Evolutionary conservation across 2,888 invertebrate genomes (phyloP), one percentile per base, ranked within the genome.

Genomic region (Chrysotoxum bicinctum): DNA sequence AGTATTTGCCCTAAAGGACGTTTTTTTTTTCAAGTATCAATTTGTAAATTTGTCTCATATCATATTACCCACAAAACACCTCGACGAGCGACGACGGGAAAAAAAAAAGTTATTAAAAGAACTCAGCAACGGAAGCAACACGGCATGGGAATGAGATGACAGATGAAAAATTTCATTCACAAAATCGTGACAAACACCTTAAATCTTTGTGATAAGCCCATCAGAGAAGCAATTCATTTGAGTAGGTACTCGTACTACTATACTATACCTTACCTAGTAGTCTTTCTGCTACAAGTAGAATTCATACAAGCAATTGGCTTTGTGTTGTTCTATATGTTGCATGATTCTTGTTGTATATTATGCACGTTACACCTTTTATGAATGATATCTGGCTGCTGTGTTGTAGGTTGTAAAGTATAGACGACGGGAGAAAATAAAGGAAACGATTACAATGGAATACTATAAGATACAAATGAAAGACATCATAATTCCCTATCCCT

Each of bases 181-280:
- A 81, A 85, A 85, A 81, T 85, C 85, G 85, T 85, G 85, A 85
- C 85, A 85, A 81, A 85, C 85, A 85, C 76, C 85, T 81, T 69
- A 85, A 85, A 85, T 85, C 85, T 81, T 50, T 69, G 76, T 85
- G 85, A 85, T 85, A 85, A 85, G 76, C 62, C 26, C 62, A 43
- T 68, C 58, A 58, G 58, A 69, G 64, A 76, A 85, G 85, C 85
- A 85, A 85, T 85, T 66, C 85, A 85, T 85, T 81, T 85, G 73
- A 85, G 85, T 85, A 85, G 73, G 81, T 69, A 81, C 64, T 60
- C 8, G 10, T 12, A 35, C 37, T 23, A 30, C 48, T 16, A 23
- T 3, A 23, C 26, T 16, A 16, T 62, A 54, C 77, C 32, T 40
- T 12, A 4, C 35, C 30, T 14, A 19, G 0, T 10, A 50, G 50